These are phyloP conservation scores for Buphagus erythrorhynchus DNA, from an alignment of 2,797 vertebrate genomes.

Conservation along the genomic window DNA sequence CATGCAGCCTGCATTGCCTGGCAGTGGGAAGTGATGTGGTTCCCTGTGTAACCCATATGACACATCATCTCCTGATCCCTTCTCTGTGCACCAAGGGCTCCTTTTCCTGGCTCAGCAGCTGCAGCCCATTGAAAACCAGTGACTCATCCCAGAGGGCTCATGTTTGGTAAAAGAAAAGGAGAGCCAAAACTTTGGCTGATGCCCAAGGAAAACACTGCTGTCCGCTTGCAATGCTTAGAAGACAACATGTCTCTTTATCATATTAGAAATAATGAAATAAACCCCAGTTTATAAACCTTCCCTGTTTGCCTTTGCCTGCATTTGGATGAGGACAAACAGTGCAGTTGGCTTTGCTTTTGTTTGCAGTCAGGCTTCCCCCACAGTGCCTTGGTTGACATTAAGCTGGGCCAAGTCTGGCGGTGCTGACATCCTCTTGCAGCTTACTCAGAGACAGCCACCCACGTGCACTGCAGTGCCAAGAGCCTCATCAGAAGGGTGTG, in stretches of 20 bases:
- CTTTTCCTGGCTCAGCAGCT: constrained; percentile 25
- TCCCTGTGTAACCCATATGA: not conserved
- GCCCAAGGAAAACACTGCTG: constrained; percentile 11
- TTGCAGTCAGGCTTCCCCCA: constrained; percentile 1
- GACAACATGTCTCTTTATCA: not conserved
- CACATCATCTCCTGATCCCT: constrained; percentile 22
- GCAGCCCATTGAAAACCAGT: not conserved
- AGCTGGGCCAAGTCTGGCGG: constrained; percentile 22
- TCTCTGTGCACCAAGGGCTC: not conserved
- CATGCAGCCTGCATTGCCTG: not conserved
- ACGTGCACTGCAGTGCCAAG: not conserved
- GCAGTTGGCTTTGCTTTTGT: constrained; percentile 5
- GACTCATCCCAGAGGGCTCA: constrained; percentile 28
- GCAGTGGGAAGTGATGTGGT: not conserved
- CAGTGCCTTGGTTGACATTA: not conserved
- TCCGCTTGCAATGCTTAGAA: not conserved
- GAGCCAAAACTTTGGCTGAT: not conserved
- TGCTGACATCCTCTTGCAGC: constrained; percentile 3
- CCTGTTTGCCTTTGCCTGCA: not conserved
- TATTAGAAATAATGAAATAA: not conserved
- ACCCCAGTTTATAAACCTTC: not conserved
- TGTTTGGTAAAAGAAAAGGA: not conserved
- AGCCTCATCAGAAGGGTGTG: not conserved
- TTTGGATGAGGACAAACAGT: not conserved
- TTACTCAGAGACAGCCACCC: constrained; percentile 29